Percentiles rank a stretch among this genome's conserved stretches.
These are phyloP conservation scores for Clanis bilineata DNA, from an alignment of 2,888 invertebrate genomes.

Conservation along the genomic window DNA sequence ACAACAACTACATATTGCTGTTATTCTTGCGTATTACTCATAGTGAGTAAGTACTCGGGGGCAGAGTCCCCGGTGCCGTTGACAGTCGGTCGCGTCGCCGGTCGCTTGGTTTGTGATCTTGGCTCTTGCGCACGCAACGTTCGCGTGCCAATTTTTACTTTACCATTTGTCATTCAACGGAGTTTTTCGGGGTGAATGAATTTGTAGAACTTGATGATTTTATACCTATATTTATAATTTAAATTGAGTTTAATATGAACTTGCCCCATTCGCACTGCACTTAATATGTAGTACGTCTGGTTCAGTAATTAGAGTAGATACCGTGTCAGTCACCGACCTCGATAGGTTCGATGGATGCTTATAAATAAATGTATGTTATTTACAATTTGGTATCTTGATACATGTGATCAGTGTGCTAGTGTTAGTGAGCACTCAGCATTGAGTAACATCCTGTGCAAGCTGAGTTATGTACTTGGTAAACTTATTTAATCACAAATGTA, in stretches of 20 bases:
- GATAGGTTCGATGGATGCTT: constrained; percentile 25
- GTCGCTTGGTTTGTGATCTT: constrained; percentile 23
- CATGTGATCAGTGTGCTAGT: too few species aligned
- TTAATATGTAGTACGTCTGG: neutral
- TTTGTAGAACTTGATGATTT: constrained; percentile 15
- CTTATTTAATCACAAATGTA: neutral
- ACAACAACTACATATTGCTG: constrained; percentile 26
- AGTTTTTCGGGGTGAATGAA: constrained; percentile 23
- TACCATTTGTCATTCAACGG: constrained; percentile 13
- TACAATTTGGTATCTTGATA: constrained; percentile 24
- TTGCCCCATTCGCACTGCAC: neutral
- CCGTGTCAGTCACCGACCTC: constrained; percentile 30
- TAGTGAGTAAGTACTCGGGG: constrained; percentile 38
- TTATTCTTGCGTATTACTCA: constrained; percentile 51
- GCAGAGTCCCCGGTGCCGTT: constrained; percentile 51
- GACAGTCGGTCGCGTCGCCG: constrained; percentile 26
- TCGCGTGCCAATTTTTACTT: constrained; percentile 45
- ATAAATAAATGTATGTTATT: constrained; percentile 22
- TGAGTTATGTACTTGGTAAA: constrained; percentile 1
- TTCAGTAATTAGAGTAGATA: constrained; percentile 17
- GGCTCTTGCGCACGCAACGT: constrained; percentile 40
- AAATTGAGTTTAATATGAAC: neutral
- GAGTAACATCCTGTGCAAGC: constrained; percentile 46
- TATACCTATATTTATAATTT: neutral
- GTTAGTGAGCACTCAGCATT: constrained; percentile 37